These are phyloP conservation scores for Phataginus tetradactyla DNA, from an alignment of 2,797 vertebrate species.

Conservation along the genomic window DNA sequence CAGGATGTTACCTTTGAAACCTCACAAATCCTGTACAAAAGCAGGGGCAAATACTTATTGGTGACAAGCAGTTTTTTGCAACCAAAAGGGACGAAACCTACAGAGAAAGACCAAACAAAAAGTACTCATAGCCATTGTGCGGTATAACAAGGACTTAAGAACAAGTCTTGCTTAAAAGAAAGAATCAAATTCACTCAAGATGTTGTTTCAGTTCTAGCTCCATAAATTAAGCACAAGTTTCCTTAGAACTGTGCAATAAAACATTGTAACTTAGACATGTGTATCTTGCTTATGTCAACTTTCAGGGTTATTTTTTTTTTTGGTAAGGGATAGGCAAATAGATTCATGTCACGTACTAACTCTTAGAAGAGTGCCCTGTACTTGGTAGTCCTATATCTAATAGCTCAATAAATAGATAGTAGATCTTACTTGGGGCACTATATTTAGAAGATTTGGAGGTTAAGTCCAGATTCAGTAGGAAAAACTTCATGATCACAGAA, in stretches of 20 bases:
- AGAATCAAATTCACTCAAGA: neutral
- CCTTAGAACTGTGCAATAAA: neutral
- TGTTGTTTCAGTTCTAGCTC: neutral
- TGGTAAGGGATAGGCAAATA: neutral
- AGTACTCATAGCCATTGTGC: neutral
- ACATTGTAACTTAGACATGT: neutral
- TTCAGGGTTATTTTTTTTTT: neutral
- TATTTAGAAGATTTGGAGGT: neutral
- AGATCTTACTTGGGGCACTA: neutral
- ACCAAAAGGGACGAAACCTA: neutral
- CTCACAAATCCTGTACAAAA: neutral
- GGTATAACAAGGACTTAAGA: constrained; percentile 29
- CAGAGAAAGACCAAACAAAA: neutral
- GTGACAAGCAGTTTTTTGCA: neutral
- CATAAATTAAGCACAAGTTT: constrained; percentile 9
- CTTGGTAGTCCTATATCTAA: neutral
- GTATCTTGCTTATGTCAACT: neutral
- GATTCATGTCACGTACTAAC: neutral
- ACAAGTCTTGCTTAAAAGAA: neutral
- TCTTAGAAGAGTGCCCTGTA: neutral
- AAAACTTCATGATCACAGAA: neutral
- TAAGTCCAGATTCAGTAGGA: neutral
- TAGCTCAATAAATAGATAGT: neutral
- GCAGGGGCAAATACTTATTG: neutral
- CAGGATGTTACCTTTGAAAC: neutral